Evolutionary conservation across 2,113 vertebrate genomes (phyloP).

Genomic region (Baryphthengus martii): DNA sequence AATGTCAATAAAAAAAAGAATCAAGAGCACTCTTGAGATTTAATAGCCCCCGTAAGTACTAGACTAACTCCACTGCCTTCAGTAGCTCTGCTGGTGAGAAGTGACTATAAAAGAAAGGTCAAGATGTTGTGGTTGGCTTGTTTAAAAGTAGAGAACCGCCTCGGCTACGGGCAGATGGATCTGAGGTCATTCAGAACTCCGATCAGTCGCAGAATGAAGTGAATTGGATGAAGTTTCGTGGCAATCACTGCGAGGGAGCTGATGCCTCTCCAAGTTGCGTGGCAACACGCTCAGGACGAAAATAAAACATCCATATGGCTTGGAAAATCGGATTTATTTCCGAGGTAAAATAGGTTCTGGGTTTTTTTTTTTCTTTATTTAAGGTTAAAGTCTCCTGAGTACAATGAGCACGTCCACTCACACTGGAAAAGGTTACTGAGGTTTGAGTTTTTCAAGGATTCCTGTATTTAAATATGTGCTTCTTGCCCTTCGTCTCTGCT

Average conservation of each 20-base stretch:
- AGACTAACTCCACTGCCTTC: not conserved
- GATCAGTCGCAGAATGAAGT: not conserved
- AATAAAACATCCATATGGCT: not conserved
- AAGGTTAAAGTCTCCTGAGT: not conserved
- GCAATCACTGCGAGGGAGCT: not conserved
- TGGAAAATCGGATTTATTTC: not conserved
- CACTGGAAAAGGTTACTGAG: not conserved
- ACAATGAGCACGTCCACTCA: not conserved
- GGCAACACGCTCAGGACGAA: not conserved
- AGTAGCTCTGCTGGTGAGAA: not conserved
- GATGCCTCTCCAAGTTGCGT: not conserved
- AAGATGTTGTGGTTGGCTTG: not conserved
- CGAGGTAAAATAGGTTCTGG: not conserved
- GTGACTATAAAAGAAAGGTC: not conserved
- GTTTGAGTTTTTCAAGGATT: not conserved
- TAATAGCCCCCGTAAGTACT: not conserved
- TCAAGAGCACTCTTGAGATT: not conserved
- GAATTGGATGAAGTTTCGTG: not conserved
- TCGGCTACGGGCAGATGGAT: not conserved
- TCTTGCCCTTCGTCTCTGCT: not conserved
- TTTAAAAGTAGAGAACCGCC: not conserved
- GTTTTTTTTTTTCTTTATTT: not conserved
- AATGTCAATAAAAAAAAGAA: not conserved
- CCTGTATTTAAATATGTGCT: accelerated
- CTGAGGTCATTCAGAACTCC: not conserved